A percentile compares a stretch with the other conserved stretches of the same genome.
phyloP scores from a whole-genome alignment of 2,888 invertebrate species.

The Lepidocyrtoides sp. region DNA sequence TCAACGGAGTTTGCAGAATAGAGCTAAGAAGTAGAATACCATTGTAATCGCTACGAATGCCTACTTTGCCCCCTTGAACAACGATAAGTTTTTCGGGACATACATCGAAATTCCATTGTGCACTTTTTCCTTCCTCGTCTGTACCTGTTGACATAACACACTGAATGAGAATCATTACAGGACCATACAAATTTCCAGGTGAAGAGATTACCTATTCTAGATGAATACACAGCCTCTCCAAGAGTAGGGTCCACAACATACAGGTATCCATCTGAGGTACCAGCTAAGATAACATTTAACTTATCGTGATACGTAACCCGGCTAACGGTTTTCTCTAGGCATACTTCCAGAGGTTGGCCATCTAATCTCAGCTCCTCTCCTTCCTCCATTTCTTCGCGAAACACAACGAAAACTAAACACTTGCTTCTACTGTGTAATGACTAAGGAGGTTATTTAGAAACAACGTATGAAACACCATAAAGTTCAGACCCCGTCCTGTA shows the following conservation, averaged over 20 bases:
- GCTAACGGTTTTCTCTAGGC: slow-evolving; percentile 82
- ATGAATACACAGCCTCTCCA: slow-evolving; percentile 85
- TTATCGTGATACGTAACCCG: slow-evolving; percentile 85
- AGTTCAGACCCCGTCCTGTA: no score
- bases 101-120: slow-evolving; percentile 80
- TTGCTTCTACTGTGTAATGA: not conserved
- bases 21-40: slow-evolving; percentile 96
- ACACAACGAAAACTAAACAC: not conserved
- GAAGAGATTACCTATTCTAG: slow-evolving; percentile 77
- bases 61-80: slow-evolving; percentile 93
- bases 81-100: slow-evolving; percentile 94
- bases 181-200: not conserved
- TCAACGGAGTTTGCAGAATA: slow-evolving; percentile 94
- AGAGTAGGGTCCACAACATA: slow-evolving; percentile 85
- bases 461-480: slow-evolving; percentile 11
- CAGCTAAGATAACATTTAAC: slow-evolving; percentile 85
- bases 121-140: slow-evolving; percentile 31
- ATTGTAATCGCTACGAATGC: slow-evolving; percentile 96
- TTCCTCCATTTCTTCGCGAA: slow-evolving; percentile 60
- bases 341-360: slow-evolving; percentile 82
- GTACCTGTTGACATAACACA: slow-evolving; percentile 46
- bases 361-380: slow-evolving; percentile 81
- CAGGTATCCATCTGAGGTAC: slow-evolving; percentile 83
- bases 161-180: not conserved
- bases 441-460: slow-evolving; percentile 1